Evolutionary conservation across 2,888 invertebrate genomes (phyloP).

Genomic region (Leptinotarsa peninsularis): DNA sequence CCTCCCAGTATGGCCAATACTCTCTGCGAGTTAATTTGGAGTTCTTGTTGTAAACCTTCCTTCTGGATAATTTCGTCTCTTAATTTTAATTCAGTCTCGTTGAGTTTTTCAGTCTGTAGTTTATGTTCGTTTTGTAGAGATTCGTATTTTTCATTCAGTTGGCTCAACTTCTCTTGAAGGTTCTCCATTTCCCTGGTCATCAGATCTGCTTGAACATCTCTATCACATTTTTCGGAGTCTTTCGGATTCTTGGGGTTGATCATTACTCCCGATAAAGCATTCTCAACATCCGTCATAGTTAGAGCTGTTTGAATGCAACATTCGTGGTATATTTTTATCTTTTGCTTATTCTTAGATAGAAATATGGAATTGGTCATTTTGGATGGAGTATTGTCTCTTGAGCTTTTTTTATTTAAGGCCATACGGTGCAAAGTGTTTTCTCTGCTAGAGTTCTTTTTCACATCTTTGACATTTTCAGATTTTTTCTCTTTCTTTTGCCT

Average conservation of each 20-base stretch:
- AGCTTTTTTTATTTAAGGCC: constrained; percentile 55
- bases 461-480: constrained; percentile 58
- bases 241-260: constrained; percentile 57
- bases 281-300: constrained; percentile 78
- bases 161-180: constrained; percentile 71
- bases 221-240: constrained; percentile 59
- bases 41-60: constrained; percentile 78
- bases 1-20: constrained; percentile 74
- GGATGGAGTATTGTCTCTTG: constrained; percentile 46
- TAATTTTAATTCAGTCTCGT: constrained; percentile 72
- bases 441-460: constrained; percentile 48
- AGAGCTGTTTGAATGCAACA: constrained; percentile 82
- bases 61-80: constrained; percentile 80
- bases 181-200: constrained; percentile 75
- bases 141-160: constrained; percentile 72
- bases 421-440: constrained; percentile 47
- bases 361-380: constrained; percentile 62
- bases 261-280: constrained; percentile 74
- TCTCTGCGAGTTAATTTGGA: constrained; percentile 80
- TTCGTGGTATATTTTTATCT: constrained; percentile 84
- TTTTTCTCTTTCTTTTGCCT: constrained; percentile 78
- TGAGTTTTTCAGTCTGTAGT: constrained; percentile 65
- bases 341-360: constrained; percentile 65
- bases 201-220: constrained; percentile 68
- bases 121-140: constrained; percentile 68